Evolutionary conservation across 2,888 invertebrate genomes (phyloP).

Genomic region (Platynereis dumerilii): DNA sequence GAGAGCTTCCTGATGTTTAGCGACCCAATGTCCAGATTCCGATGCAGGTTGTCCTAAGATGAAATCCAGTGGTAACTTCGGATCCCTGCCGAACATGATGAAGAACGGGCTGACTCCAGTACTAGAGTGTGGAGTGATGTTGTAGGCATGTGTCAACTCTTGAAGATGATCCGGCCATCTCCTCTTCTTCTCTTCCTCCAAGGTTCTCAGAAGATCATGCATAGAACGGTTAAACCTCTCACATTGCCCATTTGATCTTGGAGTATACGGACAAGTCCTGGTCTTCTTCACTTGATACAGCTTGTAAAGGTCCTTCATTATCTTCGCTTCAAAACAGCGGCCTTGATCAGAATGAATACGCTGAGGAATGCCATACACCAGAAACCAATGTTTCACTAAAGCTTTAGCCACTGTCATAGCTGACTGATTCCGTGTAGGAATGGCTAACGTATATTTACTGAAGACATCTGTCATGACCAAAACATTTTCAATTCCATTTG

Average conservation of each 20-base stretch:
- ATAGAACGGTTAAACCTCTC: neutral
- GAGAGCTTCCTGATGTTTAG: no score
- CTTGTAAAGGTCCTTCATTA: neutral
- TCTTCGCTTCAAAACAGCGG: neutral
- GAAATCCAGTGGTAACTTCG: neutral
- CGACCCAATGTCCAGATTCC: no score
- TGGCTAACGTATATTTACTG: no score
- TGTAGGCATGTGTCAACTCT: neutral
- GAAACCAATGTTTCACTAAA: no score
- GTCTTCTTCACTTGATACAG: neutral
- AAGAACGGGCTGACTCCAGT: constrained; percentile 1
- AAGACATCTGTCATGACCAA: no score
- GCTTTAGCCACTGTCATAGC: no score
- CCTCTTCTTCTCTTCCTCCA: neutral
- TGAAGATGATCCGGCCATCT: neutral
- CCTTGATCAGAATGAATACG: neutral
- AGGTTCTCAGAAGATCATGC: constrained; percentile 4
- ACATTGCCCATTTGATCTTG: neutral
- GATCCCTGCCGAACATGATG: neutral
- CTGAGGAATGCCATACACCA: no score
- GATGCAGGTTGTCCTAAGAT: neutral
- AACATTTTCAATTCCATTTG: no score
- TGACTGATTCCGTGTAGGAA: no score
- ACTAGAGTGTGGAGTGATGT: neutral
- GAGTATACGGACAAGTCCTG: neutral